Evolutionary conservation across 1,140 invertebrate genomes (phyloP), one percentile per base, ranked within the genome.

Genomic region (Brachionus rubens): DNA sequence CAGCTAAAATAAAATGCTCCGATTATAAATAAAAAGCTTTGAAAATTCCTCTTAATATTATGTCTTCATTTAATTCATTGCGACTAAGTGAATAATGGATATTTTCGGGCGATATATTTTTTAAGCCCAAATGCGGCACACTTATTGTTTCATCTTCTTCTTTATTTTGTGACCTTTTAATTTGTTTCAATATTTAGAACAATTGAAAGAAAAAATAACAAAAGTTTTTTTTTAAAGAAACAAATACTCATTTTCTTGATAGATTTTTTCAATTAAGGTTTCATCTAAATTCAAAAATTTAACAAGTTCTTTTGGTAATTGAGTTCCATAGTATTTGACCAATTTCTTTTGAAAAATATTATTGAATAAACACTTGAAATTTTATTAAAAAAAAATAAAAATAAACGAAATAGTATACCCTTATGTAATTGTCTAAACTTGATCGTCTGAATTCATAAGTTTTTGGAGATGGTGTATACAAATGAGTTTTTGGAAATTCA

Each of bases 11-110:
- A n/a, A n/a, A n/a, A n/a, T n/a, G n/a, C n/a, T n/a, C n/a, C n/a
- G n/a, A 43, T 41, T 19, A 65, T 24, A 19, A 65, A 65, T 65
- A 65, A 65, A 65, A 65, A 43, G 59, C 59, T 65, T 65, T 41
- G 19, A 65, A 30, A 65, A 65, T 43, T 65, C 59, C 59, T 43
- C 19, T 30, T 26, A 65, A 24, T 43, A 65, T 43, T 4, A 65
- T 65, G 24, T 65, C 59, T 43, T 65, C 40, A 43, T 65, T 65
- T 14, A 43, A 28, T 10, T 65, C 40, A 65, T 36, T 24, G 28
- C 43, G 41, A 16, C 3, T 19, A 16, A 59, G 19, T 3, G 12
- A n/a, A 36, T 19, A 33, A 30, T 16, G 36, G 16, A 59, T 36
- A 36, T 59, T 16, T 59, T 59, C 33, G 12, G 54, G n/a, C 19